Evolutionary conservation across 2,797 vertebrate genomes (phyloP).

Genomic region (Lagocephalus sceleratus): DNA sequence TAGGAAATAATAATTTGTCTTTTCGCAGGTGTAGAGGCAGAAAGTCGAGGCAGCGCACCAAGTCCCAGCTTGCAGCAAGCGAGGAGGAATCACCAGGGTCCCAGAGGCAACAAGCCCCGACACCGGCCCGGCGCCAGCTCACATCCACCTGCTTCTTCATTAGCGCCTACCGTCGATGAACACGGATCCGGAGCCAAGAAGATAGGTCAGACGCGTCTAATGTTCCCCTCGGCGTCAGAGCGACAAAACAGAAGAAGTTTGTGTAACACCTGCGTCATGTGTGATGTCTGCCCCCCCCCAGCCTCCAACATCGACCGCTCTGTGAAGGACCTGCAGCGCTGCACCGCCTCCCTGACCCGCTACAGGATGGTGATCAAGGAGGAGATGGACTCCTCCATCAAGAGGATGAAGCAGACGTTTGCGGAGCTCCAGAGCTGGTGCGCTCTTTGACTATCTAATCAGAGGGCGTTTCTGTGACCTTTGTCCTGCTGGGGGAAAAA

Average conservation of each 20-base stretch:
- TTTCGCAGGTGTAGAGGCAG: conserved; percentile 67
- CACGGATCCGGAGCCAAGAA: conserved; percentile 67
- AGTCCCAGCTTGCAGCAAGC: conserved; percentile 59
- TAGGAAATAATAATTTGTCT: conserved; percentile 2
- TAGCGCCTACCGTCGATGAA: conserved; percentile 38
- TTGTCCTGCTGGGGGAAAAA: not conserved
- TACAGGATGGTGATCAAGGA: conserved; percentile 93
- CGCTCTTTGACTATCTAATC: conserved; percentile 7
- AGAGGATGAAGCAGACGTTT: conserved; percentile 93
- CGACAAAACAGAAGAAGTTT: not conserved
- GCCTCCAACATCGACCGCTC: conserved; percentile 93
- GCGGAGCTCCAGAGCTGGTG: conserved; percentile 93
- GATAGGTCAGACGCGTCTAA: conserved; percentile 59
- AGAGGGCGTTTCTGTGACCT: not conserved
- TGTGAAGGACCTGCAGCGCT: conserved; percentile 94
- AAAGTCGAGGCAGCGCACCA: conserved; percentile 51
- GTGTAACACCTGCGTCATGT: not conserved
- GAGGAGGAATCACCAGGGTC: conserved; percentile 59
- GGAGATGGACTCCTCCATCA: conserved; percentile 93
- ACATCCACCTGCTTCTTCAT: conserved; percentile 43
- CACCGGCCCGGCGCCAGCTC: conserved; percentile 51
- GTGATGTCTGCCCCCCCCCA: conserved; percentile 42
- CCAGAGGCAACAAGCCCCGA: conserved; percentile 66
- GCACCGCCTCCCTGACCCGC: conserved; percentile 89
- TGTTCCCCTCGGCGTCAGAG: not conserved